phyloP scores from a whole-genome alignment of 2,113 vertebrate genomes.

The Menidia beryllina region DNA sequence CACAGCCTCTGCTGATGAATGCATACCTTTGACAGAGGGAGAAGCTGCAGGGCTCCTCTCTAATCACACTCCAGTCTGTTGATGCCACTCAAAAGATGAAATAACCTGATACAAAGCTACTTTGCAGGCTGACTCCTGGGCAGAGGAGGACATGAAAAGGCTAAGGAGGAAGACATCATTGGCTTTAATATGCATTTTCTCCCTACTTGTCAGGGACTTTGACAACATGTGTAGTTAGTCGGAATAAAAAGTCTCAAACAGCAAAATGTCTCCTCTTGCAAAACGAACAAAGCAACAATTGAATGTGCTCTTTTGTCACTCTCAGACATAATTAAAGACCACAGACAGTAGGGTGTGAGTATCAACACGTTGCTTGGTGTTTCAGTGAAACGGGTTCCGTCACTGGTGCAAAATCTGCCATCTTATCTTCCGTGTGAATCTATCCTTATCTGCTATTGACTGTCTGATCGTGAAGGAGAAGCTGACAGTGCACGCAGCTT shows the following conservation, averaged over 20 bases:
- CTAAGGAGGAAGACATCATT: constrained; percentile 12
- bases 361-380: not conserved
- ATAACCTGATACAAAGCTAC: constrained; percentile 16
- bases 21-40: constrained; percentile 30
- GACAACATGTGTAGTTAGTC: constrained; percentile 34
- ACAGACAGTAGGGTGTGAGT: constrained; percentile 1
- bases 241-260: constrained; percentile 41
- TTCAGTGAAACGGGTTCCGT: not conserved
- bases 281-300: constrained; percentile 54
- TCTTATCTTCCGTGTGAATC: not conserved
- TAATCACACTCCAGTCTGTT: constrained; percentile 40
- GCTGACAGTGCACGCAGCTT: not conserved
- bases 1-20: constrained; percentile 25
- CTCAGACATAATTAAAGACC: constrained; percentile 43
- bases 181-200: constrained; percentile 34
- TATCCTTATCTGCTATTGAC: not conserved
- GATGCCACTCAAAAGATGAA: constrained; percentile 42
- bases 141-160: constrained; percentile 30
- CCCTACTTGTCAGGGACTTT: constrained; percentile 32
- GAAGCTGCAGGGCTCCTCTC: constrained; percentile 23
- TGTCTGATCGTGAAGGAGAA: not conserved
- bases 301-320: constrained; percentile 16
- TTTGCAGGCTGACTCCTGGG: constrained; percentile 14
- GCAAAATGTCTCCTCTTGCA: constrained; percentile 24
- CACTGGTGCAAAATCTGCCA: not conserved